Evolutionary conservation across 2,888 invertebrate species (phyloP).

Genomic region (Tachina lurida): DNA sequence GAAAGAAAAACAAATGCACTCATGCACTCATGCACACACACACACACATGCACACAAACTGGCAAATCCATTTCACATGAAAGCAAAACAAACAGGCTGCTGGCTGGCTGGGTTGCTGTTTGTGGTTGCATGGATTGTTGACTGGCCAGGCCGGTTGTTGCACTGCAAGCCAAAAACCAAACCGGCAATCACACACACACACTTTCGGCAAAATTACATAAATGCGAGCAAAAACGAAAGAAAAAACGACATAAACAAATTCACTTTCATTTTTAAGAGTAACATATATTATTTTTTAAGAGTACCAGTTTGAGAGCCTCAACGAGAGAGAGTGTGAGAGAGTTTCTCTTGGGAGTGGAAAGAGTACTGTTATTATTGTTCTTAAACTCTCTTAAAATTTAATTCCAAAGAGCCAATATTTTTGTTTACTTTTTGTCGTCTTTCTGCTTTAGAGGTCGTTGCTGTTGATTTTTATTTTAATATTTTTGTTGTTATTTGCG

Average conservation of each 20-base stretch:
- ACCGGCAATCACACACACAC: conserved; percentile 9
- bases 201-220: not conserved
- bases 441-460: conserved; percentile 68
- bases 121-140: conserved; percentile 62
- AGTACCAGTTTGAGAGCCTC: not conserved
- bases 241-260: conserved; percentile 62
- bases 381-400: not conserved
- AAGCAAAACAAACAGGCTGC: conserved; percentile 39
- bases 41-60: conserved; percentile 1
- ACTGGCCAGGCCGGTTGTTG: conserved; percentile 61
- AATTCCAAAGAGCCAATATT: conserved; percentile 43
- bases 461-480: conserved; percentile 50
- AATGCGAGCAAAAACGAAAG: conserved; percentile 13
- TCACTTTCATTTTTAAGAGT: conserved; percentile 68
- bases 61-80: conserved; percentile 7
- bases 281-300: not conserved
- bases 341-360: not conserved
- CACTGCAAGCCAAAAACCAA: conserved; percentile 43
- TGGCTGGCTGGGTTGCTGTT: conserved; percentile 49
- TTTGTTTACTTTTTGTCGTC: conserved; percentile 8
- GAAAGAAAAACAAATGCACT: not conserved
- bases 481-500: conserved; percentile 25
- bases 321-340: too few species aligned
- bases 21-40: conserved; percentile 1
- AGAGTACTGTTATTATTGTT: conserved; percentile 2